These are phyloP conservation scores for Chaetodon trifasciatus DNA, from an alignment of 2,797 vertebrate genomes.

Conservation along the genomic window DNA sequence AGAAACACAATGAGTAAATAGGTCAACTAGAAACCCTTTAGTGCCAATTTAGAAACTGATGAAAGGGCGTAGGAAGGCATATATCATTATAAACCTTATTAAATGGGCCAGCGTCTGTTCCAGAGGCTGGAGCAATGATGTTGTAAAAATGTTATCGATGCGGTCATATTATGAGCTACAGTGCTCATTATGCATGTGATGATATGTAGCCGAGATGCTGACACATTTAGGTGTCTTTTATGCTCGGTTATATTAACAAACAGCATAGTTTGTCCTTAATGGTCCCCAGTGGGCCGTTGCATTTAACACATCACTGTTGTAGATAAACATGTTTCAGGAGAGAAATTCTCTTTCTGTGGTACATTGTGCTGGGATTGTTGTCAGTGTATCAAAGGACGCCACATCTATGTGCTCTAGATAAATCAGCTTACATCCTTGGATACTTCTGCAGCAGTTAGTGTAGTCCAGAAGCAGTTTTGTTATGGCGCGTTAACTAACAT, in stretches of 20 bases:
- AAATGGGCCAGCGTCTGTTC: conserved; percentile 75
- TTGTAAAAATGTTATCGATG: conserved; percentile 75
- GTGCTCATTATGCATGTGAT: conserved; percentile 69
- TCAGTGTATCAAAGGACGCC: conserved; percentile 6
- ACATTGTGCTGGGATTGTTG: conserved; percentile 9
- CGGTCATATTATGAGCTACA: conserved; percentile 60
- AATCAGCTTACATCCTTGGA: not conserved
- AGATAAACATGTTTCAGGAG: conserved; percentile 49
- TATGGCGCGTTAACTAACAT: not conserved
- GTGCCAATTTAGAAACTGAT: conserved; percentile 81
- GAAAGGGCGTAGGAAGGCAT: conserved; percentile 80
- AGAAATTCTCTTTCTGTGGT: not conserved
- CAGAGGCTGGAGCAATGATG: conserved; percentile 68
- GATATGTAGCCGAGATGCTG: conserved; percentile 66
- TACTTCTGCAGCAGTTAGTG: not conserved
- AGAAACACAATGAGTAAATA: conserved; percentile 78
- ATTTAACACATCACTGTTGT: conserved; percentile 46
- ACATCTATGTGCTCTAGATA: not conserved
- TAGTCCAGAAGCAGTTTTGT: not conserved
- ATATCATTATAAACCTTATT: conserved; percentile 79
- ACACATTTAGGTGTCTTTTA: conserved; percentile 77
- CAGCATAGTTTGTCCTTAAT: conserved; percentile 59
- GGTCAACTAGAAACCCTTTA: conserved; percentile 80
- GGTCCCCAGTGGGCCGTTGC: conserved; percentile 43
- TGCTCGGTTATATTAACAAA: conserved; percentile 62